phyloP scores from a whole-genome alignment of 1,140 invertebrate species.

The Ceratitis capitata region DNA sequence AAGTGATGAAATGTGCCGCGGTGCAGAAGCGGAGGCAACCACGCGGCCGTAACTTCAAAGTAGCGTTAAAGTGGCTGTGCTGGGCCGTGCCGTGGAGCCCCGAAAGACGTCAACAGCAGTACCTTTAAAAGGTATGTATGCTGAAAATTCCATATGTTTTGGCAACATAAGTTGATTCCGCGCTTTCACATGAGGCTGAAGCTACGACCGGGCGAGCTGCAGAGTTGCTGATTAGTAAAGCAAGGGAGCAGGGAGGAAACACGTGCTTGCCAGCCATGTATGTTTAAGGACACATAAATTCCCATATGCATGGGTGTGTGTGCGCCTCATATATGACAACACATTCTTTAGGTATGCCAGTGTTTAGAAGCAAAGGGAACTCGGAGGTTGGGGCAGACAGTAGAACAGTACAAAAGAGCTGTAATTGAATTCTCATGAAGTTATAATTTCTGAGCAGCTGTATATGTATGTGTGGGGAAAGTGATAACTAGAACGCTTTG shows the following conservation, averaged over 20 bases:
- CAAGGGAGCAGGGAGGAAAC: no score
- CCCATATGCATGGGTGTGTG: not conserved
- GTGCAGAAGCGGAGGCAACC: not conserved
- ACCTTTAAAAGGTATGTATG: not conserved
- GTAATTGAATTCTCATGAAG: slow-evolving; percentile 36
- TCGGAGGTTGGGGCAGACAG: not conserved
- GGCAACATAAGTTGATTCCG: not conserved
- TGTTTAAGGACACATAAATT: not conserved
- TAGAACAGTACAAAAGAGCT: not conserved
- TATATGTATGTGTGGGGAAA: not conserved
- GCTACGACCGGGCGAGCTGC: not conserved
- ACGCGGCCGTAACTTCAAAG: not conserved
- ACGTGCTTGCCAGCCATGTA: not conserved
- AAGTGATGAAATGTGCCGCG: slow-evolving; percentile 11
- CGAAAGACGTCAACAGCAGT: not conserved
- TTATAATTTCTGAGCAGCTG: slow-evolving; percentile 13
- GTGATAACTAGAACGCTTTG: no score
- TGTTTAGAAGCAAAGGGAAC: not conserved
- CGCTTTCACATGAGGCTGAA: not conserved
- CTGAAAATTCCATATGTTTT: slow-evolving; percentile 17
- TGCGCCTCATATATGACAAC: not conserved
- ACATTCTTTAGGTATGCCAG: not conserved
- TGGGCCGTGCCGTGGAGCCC: no score
- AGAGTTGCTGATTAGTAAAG: no score
- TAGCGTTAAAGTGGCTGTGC: not conserved